phyloP scores from a whole-genome alignment of 1,140 invertebrate species.

The Drosophila nigromelanica region DNA sequence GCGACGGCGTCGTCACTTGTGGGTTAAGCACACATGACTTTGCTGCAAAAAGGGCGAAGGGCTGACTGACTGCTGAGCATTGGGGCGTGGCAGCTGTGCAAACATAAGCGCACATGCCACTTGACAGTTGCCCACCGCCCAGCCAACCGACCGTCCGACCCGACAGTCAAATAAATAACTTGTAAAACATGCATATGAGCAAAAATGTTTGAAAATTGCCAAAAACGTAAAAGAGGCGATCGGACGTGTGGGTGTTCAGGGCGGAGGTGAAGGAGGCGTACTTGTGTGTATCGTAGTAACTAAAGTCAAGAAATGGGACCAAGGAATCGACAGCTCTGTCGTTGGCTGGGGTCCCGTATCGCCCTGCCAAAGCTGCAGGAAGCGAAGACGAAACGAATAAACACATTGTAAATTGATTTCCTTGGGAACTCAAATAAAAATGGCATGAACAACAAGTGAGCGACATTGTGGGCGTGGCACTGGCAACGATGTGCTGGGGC shows the following conservation, averaged over 20 bases:
- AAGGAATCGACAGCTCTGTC: slow-evolving; percentile 44
- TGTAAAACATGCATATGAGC: slow-evolving; percentile 83
- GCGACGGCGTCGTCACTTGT: slow-evolving; percentile 47
- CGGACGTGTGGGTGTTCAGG: not conserved
- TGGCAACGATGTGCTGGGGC: slow-evolving; percentile 11
- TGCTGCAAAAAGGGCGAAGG: slow-evolving; percentile 25
- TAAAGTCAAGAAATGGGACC: slow-evolving; percentile 40
- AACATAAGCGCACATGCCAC: slow-evolving; percentile 55
- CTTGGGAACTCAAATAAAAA: slow-evolving; percentile 82
- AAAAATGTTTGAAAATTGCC: slow-evolving; percentile 81
- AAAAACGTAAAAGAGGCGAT: slow-evolving; percentile 42
- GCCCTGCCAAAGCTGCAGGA: slow-evolving; percentile 27
- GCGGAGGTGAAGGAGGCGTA: not conserved
- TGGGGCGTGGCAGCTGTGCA: slow-evolving; percentile 50
- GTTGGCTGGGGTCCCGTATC: not conserved
- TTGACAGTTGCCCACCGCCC: slow-evolving; percentile 26
- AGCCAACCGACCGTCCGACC: slow-evolving; percentile 31
- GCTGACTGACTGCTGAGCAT: slow-evolving; percentile 42
- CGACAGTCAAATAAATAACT: slow-evolving; percentile 77
- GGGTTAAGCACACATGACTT: slow-evolving; percentile 80
- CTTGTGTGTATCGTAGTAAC: slow-evolving; percentile 58
- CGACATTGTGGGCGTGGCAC: slow-evolving; percentile 45
- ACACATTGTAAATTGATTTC: slow-evolving; percentile 83
- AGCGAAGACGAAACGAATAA: slow-evolving; percentile 76
- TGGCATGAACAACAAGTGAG: slow-evolving; percentile 80